Conservation (phyloP, 1,140 invertebrate genomes). For the Marisa cornuarietis region DNA sequence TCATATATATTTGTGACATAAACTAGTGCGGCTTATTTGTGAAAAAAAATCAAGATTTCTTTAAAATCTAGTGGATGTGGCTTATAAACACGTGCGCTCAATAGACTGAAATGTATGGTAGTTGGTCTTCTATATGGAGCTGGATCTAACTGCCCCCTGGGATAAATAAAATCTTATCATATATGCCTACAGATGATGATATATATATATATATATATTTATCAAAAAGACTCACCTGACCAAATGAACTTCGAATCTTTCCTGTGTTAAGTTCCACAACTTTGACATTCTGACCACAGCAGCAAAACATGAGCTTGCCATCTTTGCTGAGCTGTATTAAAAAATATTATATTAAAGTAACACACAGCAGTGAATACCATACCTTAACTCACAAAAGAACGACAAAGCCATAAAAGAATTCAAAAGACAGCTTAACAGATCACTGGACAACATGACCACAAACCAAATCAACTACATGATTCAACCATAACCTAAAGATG, state of each 20-base stretch:
- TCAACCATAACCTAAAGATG: not conserved
- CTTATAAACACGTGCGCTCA: too few relatives aligned
- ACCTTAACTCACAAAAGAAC: not conserved
- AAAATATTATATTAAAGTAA: not conserved
- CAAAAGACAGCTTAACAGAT: slow-evolving; percentile 2
- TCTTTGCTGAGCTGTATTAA: slow-evolving; percentile 75
- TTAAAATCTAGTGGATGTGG: too few relatives aligned
- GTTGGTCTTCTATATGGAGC: too few relatives aligned
- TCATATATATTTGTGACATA: too few relatives aligned
- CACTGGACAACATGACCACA: not conserved
- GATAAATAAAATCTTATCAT: too few relatives aligned
- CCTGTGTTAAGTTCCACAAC: slow-evolving; percentile 75
- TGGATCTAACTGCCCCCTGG: too few relatives aligned
- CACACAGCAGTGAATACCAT: slow-evolving; percentile 3
- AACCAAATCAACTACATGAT: not conserved
- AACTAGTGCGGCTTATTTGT: too few relatives aligned
- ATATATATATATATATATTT: too few relatives aligned
- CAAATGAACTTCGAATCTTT: slow-evolving; percentile 38
- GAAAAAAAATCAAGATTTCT: too few relatives aligned
- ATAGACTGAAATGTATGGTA: too few relatives aligned
- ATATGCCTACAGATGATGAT: too few relatives aligned
- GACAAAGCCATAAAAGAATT: slow-evolving; percentile 2
- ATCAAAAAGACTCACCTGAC: slow-evolving; percentile 30
- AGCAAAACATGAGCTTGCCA: slow-evolving; percentile 78
- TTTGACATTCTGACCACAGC: slow-evolving; percentile 76